These are phyloP conservation scores for Orthonychiurus folsomi DNA, from an alignment of 2,888 invertebrate species.

Conservation along the genomic window DNA sequence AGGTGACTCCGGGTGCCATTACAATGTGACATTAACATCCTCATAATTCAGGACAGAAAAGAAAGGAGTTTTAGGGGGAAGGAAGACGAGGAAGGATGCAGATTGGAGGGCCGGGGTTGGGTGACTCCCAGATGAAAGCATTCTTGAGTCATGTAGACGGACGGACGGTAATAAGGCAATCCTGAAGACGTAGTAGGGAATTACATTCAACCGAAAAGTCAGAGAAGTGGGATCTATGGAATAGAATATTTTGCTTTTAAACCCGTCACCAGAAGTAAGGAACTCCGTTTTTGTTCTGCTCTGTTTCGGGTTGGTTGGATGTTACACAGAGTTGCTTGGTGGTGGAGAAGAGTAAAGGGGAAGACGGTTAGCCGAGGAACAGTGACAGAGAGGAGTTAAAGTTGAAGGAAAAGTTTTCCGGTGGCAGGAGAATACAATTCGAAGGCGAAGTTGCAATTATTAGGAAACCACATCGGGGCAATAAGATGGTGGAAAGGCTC, in stretches of 20 bases:
- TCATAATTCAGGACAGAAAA: constrained; percentile 27
- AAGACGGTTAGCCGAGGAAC: too few relatives aligned
- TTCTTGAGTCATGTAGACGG: too few relatives aligned
- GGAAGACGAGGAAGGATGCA: too few relatives aligned
- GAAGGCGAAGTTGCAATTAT: constrained; percentile 24
- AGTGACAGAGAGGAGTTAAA: constrained; percentile 11
- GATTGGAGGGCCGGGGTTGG: not conserved
- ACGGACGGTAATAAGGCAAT: too few relatives aligned
- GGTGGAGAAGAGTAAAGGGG: too few relatives aligned
- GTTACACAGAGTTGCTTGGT: not conserved
- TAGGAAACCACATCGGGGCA: constrained; percentile 24
- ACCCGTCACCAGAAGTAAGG: not conserved
- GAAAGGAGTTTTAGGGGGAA: not conserved
- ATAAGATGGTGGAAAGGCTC: constrained; percentile 17
- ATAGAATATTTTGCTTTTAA: too few relatives aligned
- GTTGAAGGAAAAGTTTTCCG: constrained; percentile 10
- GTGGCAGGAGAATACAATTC: constrained; percentile 18
- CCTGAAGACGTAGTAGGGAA: too few relatives aligned
- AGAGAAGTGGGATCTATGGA: too few relatives aligned
- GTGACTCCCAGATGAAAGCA: too few relatives aligned
- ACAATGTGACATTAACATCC: constrained; percentile 28
- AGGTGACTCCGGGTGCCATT: constrained; percentile 13
- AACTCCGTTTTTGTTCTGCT: not conserved
- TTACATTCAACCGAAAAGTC: too few relatives aligned
- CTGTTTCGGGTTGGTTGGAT: too few relatives aligned